These are phyloP conservation scores for Zapus hudsonius DNA, from an alignment of 2,113 vertebrate species.

Conservation along the genomic window DNA sequence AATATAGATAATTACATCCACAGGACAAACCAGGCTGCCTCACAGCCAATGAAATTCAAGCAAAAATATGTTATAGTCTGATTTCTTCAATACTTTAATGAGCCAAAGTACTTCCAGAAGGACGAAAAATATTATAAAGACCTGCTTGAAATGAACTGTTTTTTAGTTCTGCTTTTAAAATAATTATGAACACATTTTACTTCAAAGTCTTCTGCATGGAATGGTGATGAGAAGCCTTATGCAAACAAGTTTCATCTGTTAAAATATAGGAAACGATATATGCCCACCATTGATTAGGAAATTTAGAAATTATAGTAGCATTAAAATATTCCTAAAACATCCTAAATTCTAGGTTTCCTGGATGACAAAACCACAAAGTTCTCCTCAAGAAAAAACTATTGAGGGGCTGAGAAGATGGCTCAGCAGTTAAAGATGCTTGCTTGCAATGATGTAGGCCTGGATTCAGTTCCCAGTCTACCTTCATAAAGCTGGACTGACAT, in stretches of 20 bases:
- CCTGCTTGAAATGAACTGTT: neutral
- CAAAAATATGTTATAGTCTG: neutral
- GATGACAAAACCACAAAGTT: neutral
- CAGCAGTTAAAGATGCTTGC: too few species aligned
- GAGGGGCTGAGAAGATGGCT: too few species aligned
- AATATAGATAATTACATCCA: neutral
- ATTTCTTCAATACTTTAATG: neutral
- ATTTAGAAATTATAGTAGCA: neutral
- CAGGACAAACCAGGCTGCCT: neutral
- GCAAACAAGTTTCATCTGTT: neutral
- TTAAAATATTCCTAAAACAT: neutral
- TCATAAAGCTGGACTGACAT: too few species aligned
- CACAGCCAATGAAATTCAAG: neutral
- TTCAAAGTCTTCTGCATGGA: constrained; percentile 15
- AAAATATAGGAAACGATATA: neutral
- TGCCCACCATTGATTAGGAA: neutral
- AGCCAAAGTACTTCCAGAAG: neutral
- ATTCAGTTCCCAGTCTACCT: too few species aligned
- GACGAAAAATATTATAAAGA: neutral
- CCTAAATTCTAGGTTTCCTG: constrained; percentile 8
- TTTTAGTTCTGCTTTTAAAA: constrained; percentile 11
- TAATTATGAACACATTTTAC: constrained; percentile 23
- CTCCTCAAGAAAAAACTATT: neutral
- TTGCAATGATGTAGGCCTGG: too few species aligned
- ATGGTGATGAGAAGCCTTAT: neutral